Evolutionary conservation across 1,140 invertebrate genomes (phyloP), one percentile per base, ranked within the genome.

Genomic region (Onthophagus taurus): DNA sequence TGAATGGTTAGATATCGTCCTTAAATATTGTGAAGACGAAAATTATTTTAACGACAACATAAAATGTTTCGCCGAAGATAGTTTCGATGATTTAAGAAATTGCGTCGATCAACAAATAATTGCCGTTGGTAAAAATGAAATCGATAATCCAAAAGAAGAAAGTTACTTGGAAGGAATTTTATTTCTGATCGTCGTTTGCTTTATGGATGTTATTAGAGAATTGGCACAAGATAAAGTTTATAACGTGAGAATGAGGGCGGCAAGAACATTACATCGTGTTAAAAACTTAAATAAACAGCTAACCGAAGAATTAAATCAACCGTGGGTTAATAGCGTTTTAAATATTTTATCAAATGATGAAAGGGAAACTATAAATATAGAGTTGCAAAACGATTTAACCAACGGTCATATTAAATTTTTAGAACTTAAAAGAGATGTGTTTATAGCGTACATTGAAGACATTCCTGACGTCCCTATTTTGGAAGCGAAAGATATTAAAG

Each of bases 131-230:
- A 35, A 45, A 18, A 14, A 33, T 1, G 49, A 48, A 17, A 29
- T 50, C 2, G n/a, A n/a, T n/a, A 18, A 21, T 14, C 8, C 18
- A 17, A 34, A 44, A 6, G 18, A 47, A n/a, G 29, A 38, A 19
- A 34, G 42, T 5, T 58, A 58, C 20, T 14, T 58, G 6, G 47
- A 53, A 45, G 55, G 55, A 2, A 12, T 58, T 7, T 34, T 58
- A 19, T 21, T 20, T 19, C 42, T 55, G 37, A 49, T 53, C 16
- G 24, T 49, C 31, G 49, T 42, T 18, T 51, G 49, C 19, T 58
- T 51, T 44, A 31, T 58, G 20, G 44, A 42, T 8, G 43, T 54
- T 13, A 31, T 55, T 2, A 23, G 46, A 2, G 31, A 16, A 5
- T 31, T 58, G 1, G 43, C 39, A 5, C 45, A 52, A 18, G 53